Conservation (phyloP, 2,888 invertebrate species). For the Orchesellides sinensis region DNA sequence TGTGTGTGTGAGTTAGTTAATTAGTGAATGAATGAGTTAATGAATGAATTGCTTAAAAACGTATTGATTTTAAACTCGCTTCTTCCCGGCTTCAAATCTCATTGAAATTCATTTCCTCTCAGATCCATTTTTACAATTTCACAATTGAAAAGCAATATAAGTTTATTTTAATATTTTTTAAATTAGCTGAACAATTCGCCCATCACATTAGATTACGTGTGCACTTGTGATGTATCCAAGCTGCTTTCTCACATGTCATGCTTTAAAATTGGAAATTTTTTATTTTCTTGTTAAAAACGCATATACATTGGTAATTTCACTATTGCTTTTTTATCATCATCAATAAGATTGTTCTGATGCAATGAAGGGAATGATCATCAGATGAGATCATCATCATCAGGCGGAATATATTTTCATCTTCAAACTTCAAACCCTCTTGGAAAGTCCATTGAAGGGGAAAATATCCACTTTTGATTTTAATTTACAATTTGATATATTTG, state of each 20-base stretch:
- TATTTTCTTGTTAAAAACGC: background rate
- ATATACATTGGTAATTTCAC: background rate
- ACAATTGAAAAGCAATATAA: background rate
- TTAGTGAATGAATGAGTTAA: too few relatives aligned
- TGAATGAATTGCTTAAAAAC: too few relatives aligned
- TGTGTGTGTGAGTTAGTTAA: too few relatives aligned
- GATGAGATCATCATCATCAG: background rate
- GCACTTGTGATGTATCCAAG: background rate
- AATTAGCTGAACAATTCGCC: too few relatives aligned
- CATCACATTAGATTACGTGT: background rate
- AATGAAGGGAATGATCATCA: background rate
- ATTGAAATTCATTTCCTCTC: background rate
- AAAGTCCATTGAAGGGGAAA: background rate
- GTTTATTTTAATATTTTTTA: too few relatives aligned
- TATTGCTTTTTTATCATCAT: background rate
- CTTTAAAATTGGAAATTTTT: background rate
- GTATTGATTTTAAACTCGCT: too few relatives aligned
- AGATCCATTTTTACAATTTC: too few relatives aligned
- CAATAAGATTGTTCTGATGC: background rate
- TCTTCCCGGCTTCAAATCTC: background rate
- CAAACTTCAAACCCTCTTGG: background rate
- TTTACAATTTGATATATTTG: background rate
- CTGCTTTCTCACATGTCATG: background rate
- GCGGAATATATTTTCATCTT: background rate
- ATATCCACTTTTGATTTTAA: background rate